Evolutionary conservation across 2,113 vertebrate species (phyloP).

Genomic region (Podarcis raffonei): DNA sequence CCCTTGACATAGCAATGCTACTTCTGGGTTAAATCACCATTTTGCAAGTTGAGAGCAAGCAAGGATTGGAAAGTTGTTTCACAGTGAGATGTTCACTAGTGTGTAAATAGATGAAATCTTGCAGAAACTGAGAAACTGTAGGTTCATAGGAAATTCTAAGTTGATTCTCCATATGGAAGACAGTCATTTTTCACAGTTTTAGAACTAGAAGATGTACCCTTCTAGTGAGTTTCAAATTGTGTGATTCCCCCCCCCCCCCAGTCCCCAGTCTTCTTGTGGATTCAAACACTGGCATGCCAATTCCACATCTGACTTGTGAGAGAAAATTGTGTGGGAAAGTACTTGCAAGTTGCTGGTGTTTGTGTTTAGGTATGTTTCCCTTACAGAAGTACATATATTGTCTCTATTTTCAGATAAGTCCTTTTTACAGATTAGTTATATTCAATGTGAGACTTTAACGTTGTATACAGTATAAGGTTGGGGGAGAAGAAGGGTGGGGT

Average conservation of each 20-base stretch:
- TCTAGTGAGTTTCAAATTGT: neutral
- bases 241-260: neutral
- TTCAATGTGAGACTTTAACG: no score
- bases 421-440: no score
- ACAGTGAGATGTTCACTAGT: neutral
- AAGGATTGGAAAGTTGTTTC: neutral
- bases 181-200: neutral
- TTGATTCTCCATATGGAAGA: neutral
- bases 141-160: neutral
- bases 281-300: neutral
- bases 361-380: neutral
- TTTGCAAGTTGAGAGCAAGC: neutral
- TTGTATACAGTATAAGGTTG: no score
- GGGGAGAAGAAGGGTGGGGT: no score
- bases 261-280: neutral
- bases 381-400: neutral
- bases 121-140: neutral
- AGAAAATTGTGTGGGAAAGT: neutral
- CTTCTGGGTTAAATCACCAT: neutral
- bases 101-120: neutral
- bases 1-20: neutral
- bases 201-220: neutral
- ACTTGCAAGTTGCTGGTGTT: neutral
- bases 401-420: no score
- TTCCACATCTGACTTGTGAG: neutral